Evolutionary conservation across 2,797 vertebrate species (phyloP).

Genomic region (Craterocephalus amniculus): DNA sequence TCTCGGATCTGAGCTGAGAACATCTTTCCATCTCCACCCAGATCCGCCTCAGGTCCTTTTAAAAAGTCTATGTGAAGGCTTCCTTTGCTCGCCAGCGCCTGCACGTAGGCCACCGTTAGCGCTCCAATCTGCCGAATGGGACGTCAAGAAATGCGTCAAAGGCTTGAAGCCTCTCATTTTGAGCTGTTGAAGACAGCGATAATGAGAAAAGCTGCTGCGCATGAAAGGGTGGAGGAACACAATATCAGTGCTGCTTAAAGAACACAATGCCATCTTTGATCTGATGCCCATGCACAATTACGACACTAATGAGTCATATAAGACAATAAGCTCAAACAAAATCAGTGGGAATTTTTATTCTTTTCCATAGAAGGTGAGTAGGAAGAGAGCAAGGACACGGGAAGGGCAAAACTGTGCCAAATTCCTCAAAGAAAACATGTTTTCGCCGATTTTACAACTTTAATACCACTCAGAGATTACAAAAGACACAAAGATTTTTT

Average conservation of each 20-base stretch:
- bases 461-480: too few relatives aligned
- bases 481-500: neutral
- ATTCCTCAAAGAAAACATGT: neutral
- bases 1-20: slow-evolving; percentile 22
- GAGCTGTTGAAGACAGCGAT: slow-evolving; percentile 32
- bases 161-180: slow-evolving; percentile 19
- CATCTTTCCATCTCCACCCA: slow-evolving; percentile 63
- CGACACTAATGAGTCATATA: slow-evolving; percentile 53
- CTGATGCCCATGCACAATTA: slow-evolving; percentile 56
- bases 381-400: neutral
- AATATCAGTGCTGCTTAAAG: slow-evolving; percentile 36
- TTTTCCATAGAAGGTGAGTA: neutral
- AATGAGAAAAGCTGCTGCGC: slow-evolving; percentile 75
- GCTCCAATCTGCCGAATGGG: slow-evolving; percentile 20
- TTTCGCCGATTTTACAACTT: neutral
- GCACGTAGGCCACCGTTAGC: slow-evolving; percentile 31
- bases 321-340: slow-evolving; percentile 55
- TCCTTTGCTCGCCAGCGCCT: slow-evolving; percentile 47
- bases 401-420: slow-evolving; percentile 3
- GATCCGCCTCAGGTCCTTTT: slow-evolving; percentile 25
- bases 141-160: slow-evolving; percentile 56
- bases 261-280: slow-evolving; percentile 81
- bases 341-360: slow-evolving; percentile 45
- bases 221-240: slow-evolving; percentile 46
- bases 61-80: slow-evolving; percentile 5